Evolutionary conservation across 1,140 invertebrate species (phyloP), one percentile per base, ranked within the genome.

Genomic region (Aethina tumida): DNA sequence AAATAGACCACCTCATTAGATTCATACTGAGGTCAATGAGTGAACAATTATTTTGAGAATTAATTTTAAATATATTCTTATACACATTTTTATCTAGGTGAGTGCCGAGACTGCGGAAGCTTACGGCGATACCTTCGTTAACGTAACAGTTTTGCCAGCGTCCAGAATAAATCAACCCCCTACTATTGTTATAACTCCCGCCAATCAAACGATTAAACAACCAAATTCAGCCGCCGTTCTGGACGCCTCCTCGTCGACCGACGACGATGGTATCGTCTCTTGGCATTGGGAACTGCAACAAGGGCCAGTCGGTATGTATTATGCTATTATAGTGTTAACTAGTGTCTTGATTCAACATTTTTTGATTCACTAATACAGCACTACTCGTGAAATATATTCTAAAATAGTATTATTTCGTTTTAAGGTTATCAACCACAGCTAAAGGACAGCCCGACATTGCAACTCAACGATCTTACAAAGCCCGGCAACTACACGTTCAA

Each of bases 401-500:
- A 3, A 5, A n/a, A n/a, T n/a, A n/a, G n/a, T n/a, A n/a, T n/a
- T n/a, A 17, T 35, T 21, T 24, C 37, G 14, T 71, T 88, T 1
- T 75, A 92, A 49, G 82, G 84, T 24, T 92, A 90, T 63, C 78
- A 88, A 52, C 79, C 83, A 0, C 74, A 78, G 40, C 62, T 88
- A 17, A 70, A 80, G 25, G 80, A 87, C 43, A 79, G 78, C 2
- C 79, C 84, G n/a, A 90, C 88, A 2, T 64, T 93, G 13, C 81
- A 86, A 47, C 59, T 96, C 9, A 81, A 83, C 37, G 84, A 90
- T 64, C 67, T 88, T 2, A 75, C 70, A 24, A 75, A 81, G 30
- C 82, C 90, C 4, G 92, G 93, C 37, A 89, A 90, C 64, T 97
- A 96, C 53, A 88, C 81, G 1, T 92, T 96, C 56, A 89, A 88